Evolutionary conservation across 2,888 invertebrate genomes (phyloP).

Genomic region (Aspidiotus destructor): DNA sequence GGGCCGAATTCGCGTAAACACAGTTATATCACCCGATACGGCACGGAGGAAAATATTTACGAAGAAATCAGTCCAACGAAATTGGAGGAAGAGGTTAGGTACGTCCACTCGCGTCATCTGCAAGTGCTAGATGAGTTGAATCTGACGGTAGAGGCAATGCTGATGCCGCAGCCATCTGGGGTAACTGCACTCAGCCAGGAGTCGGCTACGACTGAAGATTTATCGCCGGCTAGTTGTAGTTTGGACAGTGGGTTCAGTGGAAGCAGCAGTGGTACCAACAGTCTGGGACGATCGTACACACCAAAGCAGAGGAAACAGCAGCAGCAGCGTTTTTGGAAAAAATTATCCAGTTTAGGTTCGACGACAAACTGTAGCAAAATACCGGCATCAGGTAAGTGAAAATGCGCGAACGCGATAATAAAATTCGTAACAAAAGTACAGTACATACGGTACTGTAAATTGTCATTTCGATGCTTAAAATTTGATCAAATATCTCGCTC

Average conservation of each 20-base stretch:
- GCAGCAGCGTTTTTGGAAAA: slow-evolving; percentile 38
- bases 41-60: slow-evolving; percentile 75
- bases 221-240: slow-evolving; percentile 47
- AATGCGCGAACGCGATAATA: no score
- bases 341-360: slow-evolving; percentile 36
- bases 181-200: slow-evolving; percentile 36
- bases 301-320: slow-evolving; percentile 36
- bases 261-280: slow-evolving; percentile 39
- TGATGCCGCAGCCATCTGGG: slow-evolving; percentile 62
- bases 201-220: slow-evolving; percentile 52
- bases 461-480: no score
- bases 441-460: no score
- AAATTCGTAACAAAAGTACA: no score
- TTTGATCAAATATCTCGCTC: no score
- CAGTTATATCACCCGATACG: slow-evolving; percentile 66
- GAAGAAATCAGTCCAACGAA: slow-evolving; percentile 67
- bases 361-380: slow-evolving; percentile 25
- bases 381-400: slow-evolving; percentile 18
- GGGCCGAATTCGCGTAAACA: slow-evolving; percentile 44
- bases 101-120: slow-evolving; percentile 72
- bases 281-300: slow-evolving; percentile 36
- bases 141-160: slow-evolving; percentile 78
- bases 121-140: slow-evolving; percentile 71
- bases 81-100: slow-evolving; percentile 71
- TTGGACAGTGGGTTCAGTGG: slow-evolving; percentile 39